These are phyloP conservation scores for Pagetopsis macropterus DNA, from an alignment of 2,797 vertebrate species.

Conservation along the genomic window DNA sequence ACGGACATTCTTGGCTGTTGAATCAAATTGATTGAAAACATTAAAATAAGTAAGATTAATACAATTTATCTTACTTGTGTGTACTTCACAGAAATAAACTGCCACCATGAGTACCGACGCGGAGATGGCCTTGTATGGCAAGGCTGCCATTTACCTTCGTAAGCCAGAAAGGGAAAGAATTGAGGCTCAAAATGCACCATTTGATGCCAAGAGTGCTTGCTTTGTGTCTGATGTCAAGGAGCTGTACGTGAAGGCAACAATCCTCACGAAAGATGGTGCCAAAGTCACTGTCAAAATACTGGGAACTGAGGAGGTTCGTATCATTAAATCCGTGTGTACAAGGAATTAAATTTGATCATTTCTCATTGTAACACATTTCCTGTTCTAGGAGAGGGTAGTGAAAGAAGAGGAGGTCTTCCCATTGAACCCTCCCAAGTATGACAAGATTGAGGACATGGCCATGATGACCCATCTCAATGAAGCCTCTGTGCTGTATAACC, in stretches of 20 bases:
- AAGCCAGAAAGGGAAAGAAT: too few species aligned
- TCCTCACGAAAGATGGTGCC: conserved; percentile 82
- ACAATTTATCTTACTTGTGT: too few species aligned
- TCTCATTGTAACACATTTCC: conserved; percentile 14
- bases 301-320: conserved; percentile 63
- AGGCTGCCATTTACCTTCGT: too few species aligned
- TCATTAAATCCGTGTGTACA: not conserved
- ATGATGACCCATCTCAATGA: conserved; percentile 84
- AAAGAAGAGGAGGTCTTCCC: conserved; percentile 84
- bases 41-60: too few species aligned
- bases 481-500: conserved; percentile 86
- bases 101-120: conserved; percentile 80
- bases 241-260: conserved; percentile 84
- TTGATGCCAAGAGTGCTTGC: conserved; percentile 80
- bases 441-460: conserved; percentile 84
- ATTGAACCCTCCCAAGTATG: conserved; percentile 81
- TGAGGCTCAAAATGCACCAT: too few species aligned
- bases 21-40: too few species aligned
- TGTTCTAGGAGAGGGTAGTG: conserved; percentile 80
- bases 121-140: conserved; percentile 66
- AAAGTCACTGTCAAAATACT: conserved; percentile 86
- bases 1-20: too few species aligned
- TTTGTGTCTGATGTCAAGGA: conserved; percentile 85
- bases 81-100: too few species aligned
- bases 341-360: not conserved